Conservation (phyloP, 2,113 vertebrate species). For the Paramisgurnus dabryanus region DNA sequence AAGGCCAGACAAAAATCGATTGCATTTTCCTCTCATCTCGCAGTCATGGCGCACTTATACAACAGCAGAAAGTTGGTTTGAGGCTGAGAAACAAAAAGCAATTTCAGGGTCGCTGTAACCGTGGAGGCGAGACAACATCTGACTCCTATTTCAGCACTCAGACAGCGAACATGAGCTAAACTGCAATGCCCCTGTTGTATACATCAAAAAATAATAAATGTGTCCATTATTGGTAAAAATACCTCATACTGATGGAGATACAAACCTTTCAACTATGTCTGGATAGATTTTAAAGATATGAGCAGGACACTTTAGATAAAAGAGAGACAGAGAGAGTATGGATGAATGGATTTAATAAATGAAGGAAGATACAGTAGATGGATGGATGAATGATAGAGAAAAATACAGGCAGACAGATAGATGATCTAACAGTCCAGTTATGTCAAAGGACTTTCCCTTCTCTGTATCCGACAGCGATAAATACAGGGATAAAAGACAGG, state of each 20-base stretch:
- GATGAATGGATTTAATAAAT: no score
- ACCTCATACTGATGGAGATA: not conserved
- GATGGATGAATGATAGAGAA: not conserved
- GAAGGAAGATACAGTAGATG: no score
- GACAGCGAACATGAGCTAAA: not conserved
- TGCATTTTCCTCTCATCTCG: not conserved
- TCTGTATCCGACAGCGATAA: constrained; percentile 1
- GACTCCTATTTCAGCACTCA: not conserved
- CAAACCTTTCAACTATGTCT: no score
- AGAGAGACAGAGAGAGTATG: not conserved
- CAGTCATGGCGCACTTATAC: not conserved
- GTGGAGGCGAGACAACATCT: not conserved
- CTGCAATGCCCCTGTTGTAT: not conserved
- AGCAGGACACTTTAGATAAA: no score
- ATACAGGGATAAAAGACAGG: not conserved
- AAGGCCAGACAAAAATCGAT: not conserved
- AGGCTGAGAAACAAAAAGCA: not conserved
- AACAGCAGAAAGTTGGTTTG: not conserved
- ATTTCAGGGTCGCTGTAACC: constrained; percentile 6
- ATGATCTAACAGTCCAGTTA: not conserved
- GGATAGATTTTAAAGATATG: no score
- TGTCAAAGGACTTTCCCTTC: not conserved
- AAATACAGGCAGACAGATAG: no score
- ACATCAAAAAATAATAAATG: not conserved
- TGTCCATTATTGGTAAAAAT: not conserved